A percentile compares a stretch with the other conserved stretches of the same genome.
Evolutionary conservation across 2,113 vertebrate genomes (phyloP).

Genomic region (Peromyscus leucopus): DNA sequence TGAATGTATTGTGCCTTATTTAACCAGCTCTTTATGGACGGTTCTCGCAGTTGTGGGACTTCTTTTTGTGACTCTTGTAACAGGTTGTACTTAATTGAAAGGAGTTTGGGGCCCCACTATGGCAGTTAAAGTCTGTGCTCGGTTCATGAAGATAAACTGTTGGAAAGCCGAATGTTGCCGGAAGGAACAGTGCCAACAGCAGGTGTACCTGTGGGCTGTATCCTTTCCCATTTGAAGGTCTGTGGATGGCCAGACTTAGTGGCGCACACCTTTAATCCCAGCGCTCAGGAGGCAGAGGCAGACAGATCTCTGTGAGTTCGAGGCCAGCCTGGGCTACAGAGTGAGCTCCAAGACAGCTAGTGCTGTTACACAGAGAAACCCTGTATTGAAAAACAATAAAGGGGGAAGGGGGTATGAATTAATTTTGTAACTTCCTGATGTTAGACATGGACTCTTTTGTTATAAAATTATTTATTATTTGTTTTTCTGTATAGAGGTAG

Average conservation of each 20-base stretch:
- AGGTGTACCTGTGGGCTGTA: background rate
- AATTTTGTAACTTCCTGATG: background rate
- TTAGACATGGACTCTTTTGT: background rate
- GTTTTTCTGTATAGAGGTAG: background rate
- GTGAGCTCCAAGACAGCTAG: background rate
- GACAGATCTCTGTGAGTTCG: background rate
- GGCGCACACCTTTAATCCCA: background rate
- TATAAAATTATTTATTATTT: background rate
- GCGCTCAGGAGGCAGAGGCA: background rate
- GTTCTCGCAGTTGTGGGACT: background rate
- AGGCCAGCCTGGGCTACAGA: background rate
- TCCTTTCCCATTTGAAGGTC: background rate
- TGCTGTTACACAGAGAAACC: background rate
- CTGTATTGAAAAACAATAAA: background rate
- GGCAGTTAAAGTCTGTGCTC: slow-evolving; percentile 34
- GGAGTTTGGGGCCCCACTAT: background rate
- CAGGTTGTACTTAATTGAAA: background rate
- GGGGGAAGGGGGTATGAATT: background rate
- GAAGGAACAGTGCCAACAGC: background rate
- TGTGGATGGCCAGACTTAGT: background rate
- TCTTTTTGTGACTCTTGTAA: slow-evolving; percentile 1
- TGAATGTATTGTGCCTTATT: slow-evolving; percentile 12
- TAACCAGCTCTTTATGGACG: background rate
- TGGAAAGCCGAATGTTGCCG: slow-evolving; percentile 11
- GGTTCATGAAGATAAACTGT: slow-evolving; percentile 49